Evolutionary conservation across 2,797 vertebrate genomes (phyloP).

Genomic region (Pempheris klunzingeri): DNA sequence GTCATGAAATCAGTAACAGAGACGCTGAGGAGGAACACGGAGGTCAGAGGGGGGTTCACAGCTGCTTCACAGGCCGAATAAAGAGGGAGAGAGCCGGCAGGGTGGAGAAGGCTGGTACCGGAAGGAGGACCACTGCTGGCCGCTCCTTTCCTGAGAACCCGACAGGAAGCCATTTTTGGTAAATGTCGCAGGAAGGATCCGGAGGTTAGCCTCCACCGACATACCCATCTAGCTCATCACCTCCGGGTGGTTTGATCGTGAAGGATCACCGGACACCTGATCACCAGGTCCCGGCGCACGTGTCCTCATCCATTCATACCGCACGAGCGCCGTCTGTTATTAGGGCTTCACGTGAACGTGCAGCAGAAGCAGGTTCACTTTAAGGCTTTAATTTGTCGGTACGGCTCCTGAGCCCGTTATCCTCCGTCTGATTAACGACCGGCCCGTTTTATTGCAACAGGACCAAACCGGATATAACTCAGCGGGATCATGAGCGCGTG

Average conservation of each 20-base stretch:
- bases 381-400: background rate
- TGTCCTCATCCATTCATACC: constrained; percentile 78
- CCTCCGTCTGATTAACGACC: accelerated
- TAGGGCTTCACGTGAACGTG: background rate
- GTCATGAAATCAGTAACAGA: background rate
- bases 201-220: too few species aligned
- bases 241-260: too few species aligned
- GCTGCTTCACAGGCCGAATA: background rate
- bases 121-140: constrained; percentile 11
- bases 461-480: constrained; percentile 62
- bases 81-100: background rate
- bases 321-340: constrained; percentile 6
- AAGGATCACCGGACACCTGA: too few species aligned
- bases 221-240: too few species aligned
- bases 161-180: constrained; percentile 77
- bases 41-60: accelerated
- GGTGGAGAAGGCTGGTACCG: background rate
- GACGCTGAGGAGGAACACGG: accelerated
- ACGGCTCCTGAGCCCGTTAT: accelerated
- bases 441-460: constrained; percentile 14
- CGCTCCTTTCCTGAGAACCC: constrained; percentile 18
- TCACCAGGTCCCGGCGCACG: too few species aligned
- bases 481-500: background rate
- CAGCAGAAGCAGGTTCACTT: background rate
- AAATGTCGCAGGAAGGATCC: constrained; percentile 64